A percentile compares a stretch with the other conserved stretches of the same genome.
Evolutionary conservation across 2,888 invertebrate genomes (phyloP).

Genomic region (Octodonta nipae): DNA sequence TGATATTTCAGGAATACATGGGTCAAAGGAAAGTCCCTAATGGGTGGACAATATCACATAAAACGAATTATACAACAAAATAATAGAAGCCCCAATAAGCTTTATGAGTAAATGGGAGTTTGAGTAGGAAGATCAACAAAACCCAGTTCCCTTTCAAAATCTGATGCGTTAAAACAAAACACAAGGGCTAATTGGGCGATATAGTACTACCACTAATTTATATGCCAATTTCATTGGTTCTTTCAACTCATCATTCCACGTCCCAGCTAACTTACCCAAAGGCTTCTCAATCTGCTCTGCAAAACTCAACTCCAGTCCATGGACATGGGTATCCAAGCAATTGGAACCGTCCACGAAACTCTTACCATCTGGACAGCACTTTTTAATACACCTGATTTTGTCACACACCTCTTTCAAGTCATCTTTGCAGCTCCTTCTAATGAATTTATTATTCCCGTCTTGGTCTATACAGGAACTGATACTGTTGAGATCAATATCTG

Average conservation of each 20-base stretch:
- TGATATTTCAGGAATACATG: too few species aligned
- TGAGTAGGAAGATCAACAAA: too few species aligned
- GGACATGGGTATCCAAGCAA: conserved; percentile 20
- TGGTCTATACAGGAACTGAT: conserved; percentile 17
- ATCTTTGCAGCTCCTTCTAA: conserved; percentile 20
- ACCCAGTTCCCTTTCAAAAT: too few species aligned
- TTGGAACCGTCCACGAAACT: conserved; percentile 31
- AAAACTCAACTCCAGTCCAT: conserved; percentile 21
- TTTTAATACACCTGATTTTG: conserved; percentile 33
- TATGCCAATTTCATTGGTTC: background rate
- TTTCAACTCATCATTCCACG: too few species aligned
- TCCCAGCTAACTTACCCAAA: conserved; percentile 16
- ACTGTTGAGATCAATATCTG: conserved; percentile 6
- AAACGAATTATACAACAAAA: too few species aligned
- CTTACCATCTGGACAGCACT: conserved; percentile 43
- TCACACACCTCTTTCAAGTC: conserved; percentile 18
- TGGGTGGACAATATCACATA: too few species aligned
- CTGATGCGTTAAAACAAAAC: too few species aligned
- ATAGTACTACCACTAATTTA: too few species aligned
- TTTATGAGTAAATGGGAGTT: too few species aligned
- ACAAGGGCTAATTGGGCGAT: too few species aligned
- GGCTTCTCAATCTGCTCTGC: conserved; percentile 17
- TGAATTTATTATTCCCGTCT: conserved; percentile 11
- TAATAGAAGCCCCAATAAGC: too few species aligned
- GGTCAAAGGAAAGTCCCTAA: too few species aligned